Evolutionary conservation across 2,888 invertebrate genomes (phyloP), one percentile per base, ranked within the genome.

Genomic region (Dasypogon diadema): DNA sequence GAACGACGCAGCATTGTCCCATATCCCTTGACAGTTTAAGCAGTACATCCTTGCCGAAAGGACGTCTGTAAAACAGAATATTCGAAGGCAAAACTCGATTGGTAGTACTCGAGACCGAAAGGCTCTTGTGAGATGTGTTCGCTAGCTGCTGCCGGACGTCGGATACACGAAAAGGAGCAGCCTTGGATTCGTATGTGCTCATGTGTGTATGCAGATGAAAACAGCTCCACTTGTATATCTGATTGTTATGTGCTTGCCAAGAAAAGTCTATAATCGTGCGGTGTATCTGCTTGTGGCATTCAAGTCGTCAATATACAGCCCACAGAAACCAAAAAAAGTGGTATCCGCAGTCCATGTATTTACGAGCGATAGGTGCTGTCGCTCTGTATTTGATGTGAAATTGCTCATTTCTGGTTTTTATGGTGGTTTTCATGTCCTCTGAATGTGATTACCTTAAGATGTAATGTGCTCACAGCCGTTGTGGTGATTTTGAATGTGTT

Each of bases 21-120:
- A 70, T 42, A 70, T 70, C 70, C 70, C 70, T 70, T 70, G 70
- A 70, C 70, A 70, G 70, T 70, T 70, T 16, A 51, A 51, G 30
- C 16, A 34, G 26, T 30, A 18, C 26, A 18, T 70, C 54, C 30
- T 51, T 30, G n/a, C 30, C 18, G 54, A 34, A 70, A 70, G 70
- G 70, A 54, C 70, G 51, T 54, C 21, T 21, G 14, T 24, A 6
- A 22, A 24, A 26, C 12, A 2, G 12, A 24, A 3, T 2, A 2
- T 56, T 26, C 26, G 24, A 26, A n/a, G 5, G 24, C n/a, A 24
- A 26, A n/a, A 22, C 14, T 24, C 56, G 56, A 56, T 60, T 60
- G 16, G n/a, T 21, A 26, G 21, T 30, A 54, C 5, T 70, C 30
- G 16, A 18, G 70, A 42, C 51, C 24, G 65, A 14, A 65, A 65